Conservation (phyloP, 2,888 invertebrate genomes). For the Caenorhabditis sp. region DNA sequence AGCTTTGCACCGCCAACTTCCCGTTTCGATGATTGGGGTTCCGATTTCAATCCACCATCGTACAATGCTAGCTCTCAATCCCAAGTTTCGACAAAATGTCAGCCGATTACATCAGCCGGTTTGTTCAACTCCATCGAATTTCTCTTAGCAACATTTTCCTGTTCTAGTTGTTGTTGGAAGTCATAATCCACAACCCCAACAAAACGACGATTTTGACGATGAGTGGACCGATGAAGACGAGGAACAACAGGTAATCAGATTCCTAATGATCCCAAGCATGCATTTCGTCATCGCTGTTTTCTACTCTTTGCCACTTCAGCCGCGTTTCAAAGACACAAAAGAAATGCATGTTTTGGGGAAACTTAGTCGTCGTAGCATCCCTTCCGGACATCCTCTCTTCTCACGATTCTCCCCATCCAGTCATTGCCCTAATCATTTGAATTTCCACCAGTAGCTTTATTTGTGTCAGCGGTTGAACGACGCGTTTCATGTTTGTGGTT, state of each 20-base stretch:
- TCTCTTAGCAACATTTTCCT: background rate
- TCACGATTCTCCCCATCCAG: background rate
- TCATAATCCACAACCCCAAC: background rate
- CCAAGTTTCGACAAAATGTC: background rate
- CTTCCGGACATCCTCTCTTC: conserved; percentile 23
- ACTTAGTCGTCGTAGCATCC: conserved; percentile 26
- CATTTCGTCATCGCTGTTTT: no score
- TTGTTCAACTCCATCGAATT: background rate
- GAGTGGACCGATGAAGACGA: conserved; percentile 83
- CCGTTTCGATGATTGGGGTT: conserved; percentile 49
- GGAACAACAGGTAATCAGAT: conserved; percentile 75
- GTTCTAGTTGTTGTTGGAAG: background rate
- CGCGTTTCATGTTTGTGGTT: background rate
- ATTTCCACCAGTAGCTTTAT: conserved; percentile 6
- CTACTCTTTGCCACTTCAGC: background rate
- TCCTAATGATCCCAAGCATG: no score
- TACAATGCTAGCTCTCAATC: background rate
- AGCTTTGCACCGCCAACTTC: conserved; percentile 12
- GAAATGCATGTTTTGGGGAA: background rate
- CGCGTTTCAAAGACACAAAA: conserved; percentile 6
- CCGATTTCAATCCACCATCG: conserved; percentile 31
- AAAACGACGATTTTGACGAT: conserved; percentile 81
- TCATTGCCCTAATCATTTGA: conserved; percentile 36
- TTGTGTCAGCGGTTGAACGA: background rate
- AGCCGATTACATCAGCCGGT: background rate